Evolutionary conservation across 2,888 invertebrate species (phyloP).

Genomic region (Furcula furcula): DNA sequence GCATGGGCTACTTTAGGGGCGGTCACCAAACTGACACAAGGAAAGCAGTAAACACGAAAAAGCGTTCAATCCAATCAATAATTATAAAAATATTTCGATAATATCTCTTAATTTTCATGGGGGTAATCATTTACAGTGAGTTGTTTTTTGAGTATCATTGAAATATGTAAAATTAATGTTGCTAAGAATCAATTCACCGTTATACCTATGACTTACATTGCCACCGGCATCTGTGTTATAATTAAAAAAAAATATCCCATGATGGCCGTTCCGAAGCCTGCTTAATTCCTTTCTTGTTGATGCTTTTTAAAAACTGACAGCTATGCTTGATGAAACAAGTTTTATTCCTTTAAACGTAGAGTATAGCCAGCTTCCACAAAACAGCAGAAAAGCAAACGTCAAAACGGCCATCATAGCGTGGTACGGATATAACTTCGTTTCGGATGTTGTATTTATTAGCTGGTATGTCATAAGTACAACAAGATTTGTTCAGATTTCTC

Average conservation of each 20-base stretch:
- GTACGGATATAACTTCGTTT: too few relatives aligned
- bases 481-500: constrained; percentile 45
- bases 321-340: too few relatives aligned
- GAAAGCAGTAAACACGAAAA: constrained; percentile 83
- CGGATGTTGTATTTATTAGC: too few relatives aligned
- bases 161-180: constrained; percentile 53
- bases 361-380: too few relatives aligned
- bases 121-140: constrained; percentile 65
- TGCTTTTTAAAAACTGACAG: too few relatives aligned
- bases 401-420: too few relatives aligned
- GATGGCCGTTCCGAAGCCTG: too few relatives aligned
- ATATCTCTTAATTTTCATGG: constrained; percentile 60
- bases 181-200: constrained; percentile 42
- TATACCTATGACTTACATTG: constrained; percentile 57
- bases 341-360: too few relatives aligned
- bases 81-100: constrained; percentile 69
- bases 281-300: too few relatives aligned
- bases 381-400: too few relatives aligned
- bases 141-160: constrained; percentile 79
- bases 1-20: constrained; percentile 80
- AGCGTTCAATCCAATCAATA: constrained; percentile 83
- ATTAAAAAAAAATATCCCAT: too few relatives aligned
- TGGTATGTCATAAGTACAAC: constrained; percentile 57
- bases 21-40: constrained; percentile 83
- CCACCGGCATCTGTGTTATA: too few relatives aligned